Conservation (phyloP, 2,888 invertebrate genomes). For the Caenorhabditis sp. region DNA sequence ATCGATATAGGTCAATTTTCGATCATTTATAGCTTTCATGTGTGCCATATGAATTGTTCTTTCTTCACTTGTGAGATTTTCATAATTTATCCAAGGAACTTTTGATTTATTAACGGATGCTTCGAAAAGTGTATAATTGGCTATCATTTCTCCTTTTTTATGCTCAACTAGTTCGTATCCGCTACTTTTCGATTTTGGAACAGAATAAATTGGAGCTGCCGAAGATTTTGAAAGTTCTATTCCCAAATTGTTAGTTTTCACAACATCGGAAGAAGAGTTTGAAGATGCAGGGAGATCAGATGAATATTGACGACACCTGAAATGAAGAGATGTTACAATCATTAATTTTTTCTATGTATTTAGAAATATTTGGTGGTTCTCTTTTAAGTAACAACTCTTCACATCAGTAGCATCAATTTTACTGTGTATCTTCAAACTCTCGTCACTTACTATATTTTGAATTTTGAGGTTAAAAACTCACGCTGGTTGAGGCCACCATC, state of each 20-base stretch:
- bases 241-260: slow-evolving; percentile 12
- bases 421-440: not conserved
- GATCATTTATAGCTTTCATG: slow-evolving; percentile 60
- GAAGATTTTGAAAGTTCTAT: slow-evolving; percentile 38
- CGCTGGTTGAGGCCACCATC: slow-evolving; percentile 69
- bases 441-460: not conserved
- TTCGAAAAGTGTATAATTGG: slow-evolving; percentile 67
- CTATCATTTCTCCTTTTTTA: slow-evolving; percentile 58
- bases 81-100: slow-evolving; percentile 58
- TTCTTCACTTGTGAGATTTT: slow-evolving; percentile 61
- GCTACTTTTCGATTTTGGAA: slow-evolving; percentile 38
- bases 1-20: slow-evolving; percentile 61
- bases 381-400: not conserved
- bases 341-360: no score
- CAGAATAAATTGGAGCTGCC: slow-evolving; percentile 58
- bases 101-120: slow-evolving; percentile 59
- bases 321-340: not conserved
- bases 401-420: not conserved
- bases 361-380: no score
- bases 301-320: not conserved
- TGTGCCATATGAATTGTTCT: slow-evolving; percentile 63
- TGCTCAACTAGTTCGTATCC: slow-evolving; percentile 54
- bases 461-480: slow-evolving; percentile 50
- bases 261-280: slow-evolving; percentile 11
- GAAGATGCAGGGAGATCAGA: not conserved